Conservation (phyloP, 1,140 invertebrate species). For the Drosophila yakuba region DNA sequence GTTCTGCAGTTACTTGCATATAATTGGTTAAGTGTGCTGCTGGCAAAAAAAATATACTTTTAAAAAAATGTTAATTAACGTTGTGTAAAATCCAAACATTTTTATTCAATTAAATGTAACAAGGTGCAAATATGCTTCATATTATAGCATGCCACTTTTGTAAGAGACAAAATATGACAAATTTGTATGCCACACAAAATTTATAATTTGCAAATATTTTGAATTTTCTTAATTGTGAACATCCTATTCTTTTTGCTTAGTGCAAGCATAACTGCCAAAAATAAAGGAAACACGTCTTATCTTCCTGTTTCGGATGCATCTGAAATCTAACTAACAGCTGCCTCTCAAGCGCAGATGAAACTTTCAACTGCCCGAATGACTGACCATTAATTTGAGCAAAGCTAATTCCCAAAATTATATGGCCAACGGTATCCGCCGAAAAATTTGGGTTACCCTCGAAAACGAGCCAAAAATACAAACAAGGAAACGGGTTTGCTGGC, state of each 20-base stretch:
- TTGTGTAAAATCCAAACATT: background rate
- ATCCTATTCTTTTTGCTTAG: constrained; percentile 20
- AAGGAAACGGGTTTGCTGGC: constrained; percentile 21
- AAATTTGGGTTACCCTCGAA: constrained; percentile 74
- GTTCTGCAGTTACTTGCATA: constrained; percentile 7
- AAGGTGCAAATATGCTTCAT: too few species aligned
- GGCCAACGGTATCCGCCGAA: constrained; percentile 66
- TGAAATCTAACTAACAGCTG: constrained; percentile 80
- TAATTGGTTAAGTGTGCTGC: constrained; percentile 23
- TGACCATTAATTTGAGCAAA: constrained; percentile 72
- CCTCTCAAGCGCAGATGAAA: constrained; percentile 48
- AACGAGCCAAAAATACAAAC: constrained; percentile 2
- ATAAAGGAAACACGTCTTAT: constrained; percentile 38
- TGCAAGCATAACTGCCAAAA: constrained; percentile 49
- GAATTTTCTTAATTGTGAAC: too few species aligned
- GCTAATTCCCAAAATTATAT: constrained; percentile 79
- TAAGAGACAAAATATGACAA: too few species aligned
- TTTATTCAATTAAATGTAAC: background rate
- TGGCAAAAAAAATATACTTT: background rate
- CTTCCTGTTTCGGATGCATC: constrained; percentile 35
- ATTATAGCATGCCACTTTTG: too few species aligned
- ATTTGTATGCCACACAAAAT: too few species aligned
- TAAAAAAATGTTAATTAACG: background rate
- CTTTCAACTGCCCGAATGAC: constrained; percentile 25
- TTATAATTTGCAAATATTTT: too few species aligned